Conservation (phyloP, 2,113 vertebrate genomes). For the Geococcyx californianus region DNA sequence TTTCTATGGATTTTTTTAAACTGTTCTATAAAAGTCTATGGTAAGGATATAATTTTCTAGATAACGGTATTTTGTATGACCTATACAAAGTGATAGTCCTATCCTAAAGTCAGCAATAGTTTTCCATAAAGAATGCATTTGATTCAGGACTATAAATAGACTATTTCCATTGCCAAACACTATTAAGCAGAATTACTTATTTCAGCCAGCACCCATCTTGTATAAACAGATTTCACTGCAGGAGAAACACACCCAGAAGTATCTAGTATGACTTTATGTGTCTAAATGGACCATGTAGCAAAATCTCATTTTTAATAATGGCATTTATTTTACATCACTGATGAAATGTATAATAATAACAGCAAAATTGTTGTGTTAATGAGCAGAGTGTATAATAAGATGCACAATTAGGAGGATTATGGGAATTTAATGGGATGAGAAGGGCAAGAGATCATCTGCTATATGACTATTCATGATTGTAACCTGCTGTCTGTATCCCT, state of each 20-base stretch:
- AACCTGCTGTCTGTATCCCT: constrained; percentile 13
- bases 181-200: not conserved
- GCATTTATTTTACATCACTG: not conserved
- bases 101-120: not conserved
- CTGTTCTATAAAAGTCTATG: not conserved
- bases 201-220: not conserved
- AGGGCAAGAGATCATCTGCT: constrained; percentile 29
- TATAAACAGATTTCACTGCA: not conserved
- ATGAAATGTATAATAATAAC: not conserved
- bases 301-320: constrained; percentile 31
- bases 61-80: not conserved
- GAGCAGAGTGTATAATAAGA: constrained; percentile 18
- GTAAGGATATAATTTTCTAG: not conserved
- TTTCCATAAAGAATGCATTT: not conserved
- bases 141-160: not conserved
- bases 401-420: constrained; percentile 41
- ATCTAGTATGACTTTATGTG: not conserved
- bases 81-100: not conserved
- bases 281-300: not conserved
- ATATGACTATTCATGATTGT: not conserved
- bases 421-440: constrained; percentile 30
- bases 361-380: constrained; percentile 31
- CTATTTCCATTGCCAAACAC: constrained; percentile 3
- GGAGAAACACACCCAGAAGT: not conserved
- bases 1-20: not conserved